Evolutionary conservation across 2,113 vertebrate species (phyloP), one percentile per base, ranked within the genome.

Genomic region (Lophura nycthemera): DNA sequence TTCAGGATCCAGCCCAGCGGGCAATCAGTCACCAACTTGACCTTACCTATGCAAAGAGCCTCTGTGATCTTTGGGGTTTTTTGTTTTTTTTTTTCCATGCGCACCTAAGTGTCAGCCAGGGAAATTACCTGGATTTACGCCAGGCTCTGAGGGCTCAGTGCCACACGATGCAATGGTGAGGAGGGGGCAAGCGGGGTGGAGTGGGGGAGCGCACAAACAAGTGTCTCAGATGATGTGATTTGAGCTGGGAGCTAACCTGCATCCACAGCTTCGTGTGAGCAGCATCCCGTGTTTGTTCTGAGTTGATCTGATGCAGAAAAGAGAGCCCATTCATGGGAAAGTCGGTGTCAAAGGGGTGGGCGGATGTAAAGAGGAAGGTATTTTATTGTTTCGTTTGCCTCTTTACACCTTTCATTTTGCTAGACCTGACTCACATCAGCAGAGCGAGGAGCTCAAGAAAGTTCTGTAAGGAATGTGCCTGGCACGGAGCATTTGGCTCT

Each of bases 71-170:
- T 16, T 29, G 25, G 22, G 48, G 11, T 4, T 29, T 4, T 84
- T 72, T 70, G 11, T 8, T 10, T 24, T 36, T 45, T 14, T 18
- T 32, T 8, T n/a, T 3, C 20, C 25, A 29, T 13, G 10, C 6
- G 16, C 10, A 27, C 25, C 2, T 13, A 52, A 36, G 4, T 13
- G 34, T 59, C 64, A 85, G 40, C 8, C 75, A 92, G 40, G 90
- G 95, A 94, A 94, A 94, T 29, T 6, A 86, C 93, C 90, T 88
- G 95, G 88, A 76, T 70, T 83, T 30, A 4, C 42, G 88, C 92
- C 95, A 96, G 79, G 50, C 38, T 65, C 79, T 65, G 59, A 70
- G 54, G 59, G 82, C 48, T 86, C 8, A 0, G 4, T 70, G 43
- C 80, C 90, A n/a, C 1, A 8, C 42, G 56, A 56, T 7, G 30